Base-by-base conservation (phyloP, 1,140 invertebrate species). In the Potamilus streckersoni region DNA sequence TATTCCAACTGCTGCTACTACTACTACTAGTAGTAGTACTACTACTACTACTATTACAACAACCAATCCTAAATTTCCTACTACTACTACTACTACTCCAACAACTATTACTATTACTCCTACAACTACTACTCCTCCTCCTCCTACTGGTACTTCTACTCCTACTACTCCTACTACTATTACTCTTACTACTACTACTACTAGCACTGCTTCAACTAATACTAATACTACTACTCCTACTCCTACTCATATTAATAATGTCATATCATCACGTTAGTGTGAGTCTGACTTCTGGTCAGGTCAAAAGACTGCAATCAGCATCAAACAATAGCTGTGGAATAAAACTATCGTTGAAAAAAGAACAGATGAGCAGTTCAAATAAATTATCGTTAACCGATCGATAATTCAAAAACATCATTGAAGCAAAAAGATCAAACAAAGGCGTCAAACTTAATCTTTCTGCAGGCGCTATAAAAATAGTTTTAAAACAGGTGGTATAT, bases 51-150 rank as follows among this genome's bases (percentile, higher is more conserved):
- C 69, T 62, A 59, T 58, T 71, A 61, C 69, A 61, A 61, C 57
- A 20, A 61, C 69, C 61, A 61, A 55, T 23, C n/a, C 69, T 23
- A 61, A 55, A n/a, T 20, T 58, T 71, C n/a, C 69, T 71, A 59
- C 69, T 73, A 73, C 61, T 55, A 73, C 71, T 73, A 73, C 71
- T 55, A 64, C 23, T 49, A 38, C 49, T 20, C 27, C 67, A 38
- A 55, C 67, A 19, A 69, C 23, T 55, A 27, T 55, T 20, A 69
- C 67, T 69, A 55, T 16, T 20, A 69, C 67, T 38, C 17, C 67
- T 20, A 69, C 67, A 38, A 69, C 67, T 55, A 38, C 67, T 69
- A 69, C 38, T 20, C 16, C 67, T 69, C 17, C 49, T 20, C 27
- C 67, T 69, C 16, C 67, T 20, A 69, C 11, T 55, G 16, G 16